Percentiles rank a stretch among this genome's conserved stretches.
Conservation (phyloP, 2,888 invertebrate species). For the Aspidiotus destructor region DNA sequence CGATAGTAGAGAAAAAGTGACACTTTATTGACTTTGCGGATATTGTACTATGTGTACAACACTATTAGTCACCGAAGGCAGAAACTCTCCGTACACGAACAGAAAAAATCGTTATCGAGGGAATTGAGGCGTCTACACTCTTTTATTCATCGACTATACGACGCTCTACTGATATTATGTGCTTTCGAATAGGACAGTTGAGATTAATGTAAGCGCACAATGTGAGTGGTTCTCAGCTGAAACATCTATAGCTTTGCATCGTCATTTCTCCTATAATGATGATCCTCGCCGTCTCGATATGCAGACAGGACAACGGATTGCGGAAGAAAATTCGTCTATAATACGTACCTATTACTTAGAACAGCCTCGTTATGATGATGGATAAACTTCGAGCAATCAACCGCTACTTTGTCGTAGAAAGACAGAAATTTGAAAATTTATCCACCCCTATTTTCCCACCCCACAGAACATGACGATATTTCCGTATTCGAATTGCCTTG, state of each 20-base stretch:
- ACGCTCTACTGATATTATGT: too few species aligned
- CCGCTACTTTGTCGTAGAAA: background rate
- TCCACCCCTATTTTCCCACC: conserved; percentile 13
- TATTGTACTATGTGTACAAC: conserved; percentile 1
- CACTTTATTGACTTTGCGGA: conserved; percentile 16
- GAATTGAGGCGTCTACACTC: conserved; percentile 24
- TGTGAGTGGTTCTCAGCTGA: background rate
- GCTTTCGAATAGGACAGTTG: too few species aligned
- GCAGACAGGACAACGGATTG: too few species aligned
- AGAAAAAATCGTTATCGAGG: conserved; percentile 27
- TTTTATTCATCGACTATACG: conserved; percentile 19
- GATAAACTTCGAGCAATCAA: background rate
- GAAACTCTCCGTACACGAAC: conserved; percentile 7
- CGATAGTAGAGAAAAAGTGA: conserved; percentile 3
- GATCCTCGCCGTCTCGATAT: too few species aligned
- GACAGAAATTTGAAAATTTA: too few species aligned
- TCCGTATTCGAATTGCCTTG: conserved; percentile 27
- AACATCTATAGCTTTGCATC: background rate
- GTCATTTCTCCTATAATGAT: background rate
- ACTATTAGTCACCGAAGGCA: conserved; percentile 16
- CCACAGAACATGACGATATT: conserved; percentile 21
- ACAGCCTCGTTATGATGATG: too few species aligned
- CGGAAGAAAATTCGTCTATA: too few species aligned
- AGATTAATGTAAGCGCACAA: too few species aligned
- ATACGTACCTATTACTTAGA: too few species aligned